Evolutionary conservation across 2,888 invertebrate genomes (phyloP).

Genomic region (Mythimna ferrago): DNA sequence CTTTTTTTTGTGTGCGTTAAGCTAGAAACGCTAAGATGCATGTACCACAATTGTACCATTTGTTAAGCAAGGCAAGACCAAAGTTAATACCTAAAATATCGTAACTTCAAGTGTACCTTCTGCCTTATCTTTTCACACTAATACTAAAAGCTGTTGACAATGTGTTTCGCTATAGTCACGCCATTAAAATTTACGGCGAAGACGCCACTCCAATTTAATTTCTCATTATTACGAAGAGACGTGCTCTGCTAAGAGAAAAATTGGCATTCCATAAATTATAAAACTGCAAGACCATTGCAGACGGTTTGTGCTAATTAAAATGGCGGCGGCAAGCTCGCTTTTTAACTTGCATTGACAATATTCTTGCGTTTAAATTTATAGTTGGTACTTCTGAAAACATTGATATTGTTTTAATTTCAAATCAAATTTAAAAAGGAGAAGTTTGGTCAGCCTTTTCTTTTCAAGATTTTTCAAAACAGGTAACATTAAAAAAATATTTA

Average conservation of each 20-base stretch:
- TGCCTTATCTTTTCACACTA: background rate
- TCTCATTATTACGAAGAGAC: slow-evolving; percentile 73
- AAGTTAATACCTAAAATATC: background rate
- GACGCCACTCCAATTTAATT: slow-evolving; percentile 74
- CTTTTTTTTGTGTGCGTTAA: too few relatives aligned
- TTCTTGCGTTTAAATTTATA: slow-evolving; percentile 35
- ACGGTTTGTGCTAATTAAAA: slow-evolving; percentile 77
- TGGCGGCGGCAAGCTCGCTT: slow-evolving; percentile 57
- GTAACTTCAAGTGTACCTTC: slow-evolving; percentile 28
- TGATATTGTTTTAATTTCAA: background rate
- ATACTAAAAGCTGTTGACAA: slow-evolving; percentile 52
- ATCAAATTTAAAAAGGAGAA: background rate
- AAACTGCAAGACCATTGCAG: slow-evolving; percentile 67
- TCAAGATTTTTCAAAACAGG: too few relatives aligned
- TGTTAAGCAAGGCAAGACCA: background rate
- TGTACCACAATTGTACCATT: too few relatives aligned
- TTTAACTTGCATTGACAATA: slow-evolving; percentile 59
- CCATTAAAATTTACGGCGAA: slow-evolving; percentile 71
- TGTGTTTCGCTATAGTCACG: slow-evolving; percentile 55
- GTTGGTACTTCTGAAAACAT: slow-evolving; percentile 11
- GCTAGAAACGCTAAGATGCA: too few relatives aligned
- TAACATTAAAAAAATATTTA: too few relatives aligned
- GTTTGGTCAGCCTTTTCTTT: background rate
- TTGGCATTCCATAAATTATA: slow-evolving; percentile 77
- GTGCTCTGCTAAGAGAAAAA: slow-evolving; percentile 70